Evolutionary conservation across 2,797 vertebrate species (phyloP).

Genomic region (Typhlichthys eigenmanni): DNA sequence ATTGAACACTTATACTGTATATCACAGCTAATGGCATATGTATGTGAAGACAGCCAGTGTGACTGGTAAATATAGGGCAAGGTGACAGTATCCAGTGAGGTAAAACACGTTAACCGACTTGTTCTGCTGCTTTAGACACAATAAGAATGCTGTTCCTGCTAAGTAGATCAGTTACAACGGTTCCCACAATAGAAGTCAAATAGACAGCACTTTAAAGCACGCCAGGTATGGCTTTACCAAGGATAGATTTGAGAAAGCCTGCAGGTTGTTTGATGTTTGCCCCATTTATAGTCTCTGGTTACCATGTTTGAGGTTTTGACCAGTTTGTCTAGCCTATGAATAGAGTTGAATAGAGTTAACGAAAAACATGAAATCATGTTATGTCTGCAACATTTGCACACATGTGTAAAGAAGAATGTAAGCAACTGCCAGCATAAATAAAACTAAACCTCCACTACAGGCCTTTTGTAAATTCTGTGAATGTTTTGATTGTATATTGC

Average conservation of each 20-base stretch:
- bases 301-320: conserved; percentile 33
- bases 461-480: conserved; percentile 6
- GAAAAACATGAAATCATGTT: conserved; percentile 8
- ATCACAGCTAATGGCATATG: conserved; percentile 9
- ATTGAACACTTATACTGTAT: not conserved
- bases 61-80: conserved; percentile 44
- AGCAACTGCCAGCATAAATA: conserved; percentile 6
- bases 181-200: conserved; percentile 32
- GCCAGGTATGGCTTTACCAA: conserved; percentile 39
- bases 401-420: conserved; percentile 23
- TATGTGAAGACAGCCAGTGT: conserved; percentile 25
- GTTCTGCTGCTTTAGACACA: conserved; percentile 70
- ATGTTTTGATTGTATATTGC: conserved; percentile 27
- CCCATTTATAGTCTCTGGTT: not conserved
- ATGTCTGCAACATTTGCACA: conserved; percentile 14
- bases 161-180: conserved; percentile 43
- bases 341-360: conserved; percentile 21
- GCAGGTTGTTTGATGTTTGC: conserved; percentile 39
- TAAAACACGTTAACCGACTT: conserved; percentile 70
- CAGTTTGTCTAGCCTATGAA: conserved; percentile 39
- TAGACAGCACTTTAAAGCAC: conserved; percentile 32
- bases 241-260: conserved; percentile 35
- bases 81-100: conserved; percentile 45
- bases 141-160: conserved; percentile 37
- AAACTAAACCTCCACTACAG: not conserved